Evolutionary conservation across 2,888 invertebrate species (phyloP).

Genomic region (Polylopha cassiicola): DNA sequence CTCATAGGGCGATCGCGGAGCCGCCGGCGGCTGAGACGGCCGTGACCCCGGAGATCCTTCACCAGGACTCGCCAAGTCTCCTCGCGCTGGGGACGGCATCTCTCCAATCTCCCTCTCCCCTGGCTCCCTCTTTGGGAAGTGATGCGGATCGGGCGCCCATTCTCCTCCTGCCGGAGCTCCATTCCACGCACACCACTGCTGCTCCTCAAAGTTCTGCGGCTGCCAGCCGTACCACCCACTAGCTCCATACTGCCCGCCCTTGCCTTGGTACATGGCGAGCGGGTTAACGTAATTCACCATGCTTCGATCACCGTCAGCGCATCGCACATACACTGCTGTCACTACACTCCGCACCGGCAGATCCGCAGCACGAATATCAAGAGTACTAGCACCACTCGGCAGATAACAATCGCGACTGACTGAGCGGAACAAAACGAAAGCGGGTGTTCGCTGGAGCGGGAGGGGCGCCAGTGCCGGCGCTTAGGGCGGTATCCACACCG

Average conservation of each 20-base stretch:
- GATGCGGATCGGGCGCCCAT: constrained; percentile 70
- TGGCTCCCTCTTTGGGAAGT: constrained; percentile 65
- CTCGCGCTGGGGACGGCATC: constrained; percentile 69
- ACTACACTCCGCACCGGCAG: constrained; percentile 52
- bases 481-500: constrained; percentile 39
- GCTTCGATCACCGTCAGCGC: constrained; percentile 70
- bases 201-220: constrained; percentile 74
- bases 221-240: constrained; percentile 73
- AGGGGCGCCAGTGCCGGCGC: constrained; percentile 33
- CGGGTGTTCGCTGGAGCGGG: constrained; percentile 32
- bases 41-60: constrained; percentile 72
- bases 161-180: constrained; percentile 67
- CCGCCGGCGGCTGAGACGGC: constrained; percentile 79
- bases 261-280: constrained; percentile 82
- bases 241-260: constrained; percentile 71
- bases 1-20: constrained; percentile 88
- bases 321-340: constrained; percentile 69
- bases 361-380: constrained; percentile 29
- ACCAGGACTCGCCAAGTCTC: constrained; percentile 76
- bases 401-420: constrained; percentile 58
- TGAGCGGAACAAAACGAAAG: constrained; percentile 31
- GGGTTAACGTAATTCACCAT: constrained; percentile 88
- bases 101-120: constrained; percentile 63
- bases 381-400: constrained; percentile 47
- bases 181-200: constrained; percentile 77